Evolutionary conservation across 1,140 invertebrate genomes (phyloP).

Genomic region (Drosophila sulfurigaster): DNA sequence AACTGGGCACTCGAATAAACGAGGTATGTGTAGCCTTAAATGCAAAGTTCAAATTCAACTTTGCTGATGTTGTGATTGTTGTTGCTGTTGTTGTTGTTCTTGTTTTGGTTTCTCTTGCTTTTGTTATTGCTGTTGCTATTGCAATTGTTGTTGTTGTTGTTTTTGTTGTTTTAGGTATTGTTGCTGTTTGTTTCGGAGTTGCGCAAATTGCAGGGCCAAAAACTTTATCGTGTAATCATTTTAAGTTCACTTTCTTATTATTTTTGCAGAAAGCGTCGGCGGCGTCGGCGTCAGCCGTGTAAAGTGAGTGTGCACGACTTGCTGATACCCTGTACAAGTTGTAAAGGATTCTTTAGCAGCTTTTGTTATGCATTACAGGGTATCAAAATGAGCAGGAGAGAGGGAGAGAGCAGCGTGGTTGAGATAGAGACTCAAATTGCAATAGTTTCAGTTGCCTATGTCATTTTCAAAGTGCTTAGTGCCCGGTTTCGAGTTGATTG

Average conservation of each 20-base stretch:
- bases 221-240: slow-evolving; percentile 81
- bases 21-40: slow-evolving; percentile 30
- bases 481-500: slow-evolving; percentile 45
- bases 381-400: neutral
- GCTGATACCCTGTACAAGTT: slow-evolving; percentile 8
- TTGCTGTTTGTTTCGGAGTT: slow-evolving; percentile 25
- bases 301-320: neutral
- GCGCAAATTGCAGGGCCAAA: slow-evolving; percentile 73
- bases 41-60: slow-evolving; percentile 38
- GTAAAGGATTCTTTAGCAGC: neutral
- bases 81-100: slow-evolving; percentile 6
- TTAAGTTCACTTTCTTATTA: slow-evolving; percentile 82
- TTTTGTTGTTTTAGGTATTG: neutral
- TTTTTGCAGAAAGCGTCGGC: slow-evolving; percentile 61
- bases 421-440: slow-evolving; percentile 38
- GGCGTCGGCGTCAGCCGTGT: slow-evolving; percentile 16
- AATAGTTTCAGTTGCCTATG: slow-evolving; percentile 74
- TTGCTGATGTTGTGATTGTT: neutral
- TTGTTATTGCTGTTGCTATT: neutral
- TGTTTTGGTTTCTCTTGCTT: neutral
- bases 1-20: slow-evolving; percentile 35
- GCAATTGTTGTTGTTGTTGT: slow-evolving; percentile 11
- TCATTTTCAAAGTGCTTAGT: slow-evolving; percentile 77
- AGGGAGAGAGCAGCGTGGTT: neutral
- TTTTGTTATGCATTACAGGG: neutral